Percentiles rank a stretch among this genome's conserved stretches.
These are phyloP conservation scores for Adoxophyes honmai DNA, from an alignment of 1,140 invertebrate genomes.

Conservation along the genomic window DNA sequence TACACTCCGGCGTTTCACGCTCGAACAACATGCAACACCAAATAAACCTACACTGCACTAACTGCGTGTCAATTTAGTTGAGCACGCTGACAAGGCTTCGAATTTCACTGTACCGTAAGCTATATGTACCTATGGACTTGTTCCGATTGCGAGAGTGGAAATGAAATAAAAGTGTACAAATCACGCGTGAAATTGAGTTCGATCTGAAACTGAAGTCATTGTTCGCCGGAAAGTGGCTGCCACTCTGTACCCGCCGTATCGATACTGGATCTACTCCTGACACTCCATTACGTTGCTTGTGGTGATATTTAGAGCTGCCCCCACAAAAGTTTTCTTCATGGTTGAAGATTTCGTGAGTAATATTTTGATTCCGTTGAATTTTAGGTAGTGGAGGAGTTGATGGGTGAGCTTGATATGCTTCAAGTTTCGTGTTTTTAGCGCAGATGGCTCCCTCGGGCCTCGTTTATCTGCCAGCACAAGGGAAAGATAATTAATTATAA, in stretches of 20 bases:
- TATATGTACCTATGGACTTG: neutral
- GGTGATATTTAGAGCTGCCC: no score
- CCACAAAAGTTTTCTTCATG: no score
- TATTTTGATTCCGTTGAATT: neutral
- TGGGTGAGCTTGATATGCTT: constrained; percentile 38
- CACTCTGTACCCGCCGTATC: constrained; percentile 25
- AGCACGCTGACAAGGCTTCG: neutral
- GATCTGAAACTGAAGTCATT: constrained; percentile 53
- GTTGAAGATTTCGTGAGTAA: constrained; percentile 24
- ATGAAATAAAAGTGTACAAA: constrained; percentile 68
- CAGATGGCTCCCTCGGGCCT: constrained; percentile 42
- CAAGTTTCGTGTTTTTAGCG: constrained; percentile 57
- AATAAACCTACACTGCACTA: constrained; percentile 10
- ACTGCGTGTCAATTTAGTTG: neutral
- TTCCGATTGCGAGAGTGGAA: constrained; percentile 37
- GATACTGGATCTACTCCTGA: constrained; percentile 2
- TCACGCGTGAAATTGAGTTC: constrained; percentile 71
- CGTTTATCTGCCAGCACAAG: constrained; percentile 49
- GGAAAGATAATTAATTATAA: constrained; percentile 62
- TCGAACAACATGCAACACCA: constrained; percentile 1
- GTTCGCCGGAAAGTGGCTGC: constrained; percentile 43
- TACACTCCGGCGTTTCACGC: constrained; percentile 1
- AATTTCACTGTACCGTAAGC: neutral
- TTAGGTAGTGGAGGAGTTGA: constrained; percentile 30
- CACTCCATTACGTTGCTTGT: neutral